These are phyloP conservation scores for Aurelia coerulea DNA, from an alignment of 30 jellyfish, hydroid and myxozoan genomes.

Conservation along the genomic window DNA sequence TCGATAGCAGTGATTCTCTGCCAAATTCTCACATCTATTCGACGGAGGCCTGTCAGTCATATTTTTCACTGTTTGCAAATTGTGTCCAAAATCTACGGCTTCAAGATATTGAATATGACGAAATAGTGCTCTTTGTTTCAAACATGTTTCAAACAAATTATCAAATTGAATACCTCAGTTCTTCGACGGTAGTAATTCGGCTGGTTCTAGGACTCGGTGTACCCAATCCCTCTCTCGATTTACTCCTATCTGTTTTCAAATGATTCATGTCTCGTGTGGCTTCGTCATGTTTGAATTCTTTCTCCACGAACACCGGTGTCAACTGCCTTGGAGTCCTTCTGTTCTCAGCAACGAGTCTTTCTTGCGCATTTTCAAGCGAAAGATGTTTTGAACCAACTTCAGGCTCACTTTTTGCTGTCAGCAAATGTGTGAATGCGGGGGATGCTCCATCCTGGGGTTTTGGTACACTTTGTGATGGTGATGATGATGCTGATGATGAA, in stretches of 20 bases:
- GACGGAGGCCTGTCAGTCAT: too few species aligned
- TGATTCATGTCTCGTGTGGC: not conserved
- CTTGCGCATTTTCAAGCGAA: slow-evolving; percentile 52
- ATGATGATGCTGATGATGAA: not conserved
- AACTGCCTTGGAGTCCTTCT: slow-evolving; percentile 45
- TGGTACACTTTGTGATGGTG: not conserved
- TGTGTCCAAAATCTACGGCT: too few species aligned
- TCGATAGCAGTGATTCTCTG: too few species aligned
- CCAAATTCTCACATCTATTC: too few species aligned
- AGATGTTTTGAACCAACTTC: slow-evolving; percentile 18
- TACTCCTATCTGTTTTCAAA: not conserved
- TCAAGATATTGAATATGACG: too few species aligned
- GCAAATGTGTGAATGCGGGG: too few species aligned
- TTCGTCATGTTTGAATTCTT: not conserved
- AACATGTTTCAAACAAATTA: too few species aligned
- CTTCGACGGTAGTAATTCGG: slow-evolving; percentile 31
- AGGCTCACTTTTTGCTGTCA: too few species aligned
- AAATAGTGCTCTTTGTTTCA: too few species aligned
- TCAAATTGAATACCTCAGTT: slow-evolving; percentile 14
- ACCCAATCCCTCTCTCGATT: not conserved
- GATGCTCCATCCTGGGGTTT: too few species aligned
- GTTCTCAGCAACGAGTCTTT: slow-evolving; percentile 40
- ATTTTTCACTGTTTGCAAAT: too few species aligned
- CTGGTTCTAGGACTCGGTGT: slow-evolving; percentile 9
- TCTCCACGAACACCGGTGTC: slow-evolving; percentile 13